These are phyloP conservation scores for Dromas ardeola DNA, from an alignment of 2,113 vertebrate species.

Conservation along the genomic window DNA sequence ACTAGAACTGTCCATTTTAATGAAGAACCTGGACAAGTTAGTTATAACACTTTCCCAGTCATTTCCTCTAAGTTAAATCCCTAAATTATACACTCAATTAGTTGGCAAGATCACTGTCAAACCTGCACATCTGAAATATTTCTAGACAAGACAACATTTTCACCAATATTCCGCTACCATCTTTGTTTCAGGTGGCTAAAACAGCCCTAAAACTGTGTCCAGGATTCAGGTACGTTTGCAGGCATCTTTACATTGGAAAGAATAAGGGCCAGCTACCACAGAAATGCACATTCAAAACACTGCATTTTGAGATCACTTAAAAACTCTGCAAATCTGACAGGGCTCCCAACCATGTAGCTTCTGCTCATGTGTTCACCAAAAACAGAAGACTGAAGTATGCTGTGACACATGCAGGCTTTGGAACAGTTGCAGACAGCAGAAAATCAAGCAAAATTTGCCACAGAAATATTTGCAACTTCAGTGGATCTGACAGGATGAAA, in stretches of 20 bases:
- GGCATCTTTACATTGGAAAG: not conserved
- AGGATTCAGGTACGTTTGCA: not conserved
- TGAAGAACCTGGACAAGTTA: not conserved
- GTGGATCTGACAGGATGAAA: not conserved
- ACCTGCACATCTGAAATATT: not conserved
- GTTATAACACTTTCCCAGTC: not conserved
- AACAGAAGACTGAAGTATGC: not conserved
- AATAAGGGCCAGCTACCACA: not conserved
- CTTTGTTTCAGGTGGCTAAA: not conserved
- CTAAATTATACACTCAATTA: not conserved
- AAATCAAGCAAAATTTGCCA: not conserved
- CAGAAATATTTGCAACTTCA: not conserved
- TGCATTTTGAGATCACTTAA: not conserved
- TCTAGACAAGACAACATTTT: not conserved
- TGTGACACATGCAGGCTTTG: not conserved
- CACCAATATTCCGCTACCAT: not conserved
- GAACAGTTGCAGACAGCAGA: not conserved
- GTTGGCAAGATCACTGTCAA: not conserved
- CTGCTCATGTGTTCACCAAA: not conserved
- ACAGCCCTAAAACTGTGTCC: not conserved
- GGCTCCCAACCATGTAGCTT: not conserved
- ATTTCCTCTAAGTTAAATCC: not conserved
- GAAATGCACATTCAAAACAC: not conserved
- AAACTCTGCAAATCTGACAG: not conserved
- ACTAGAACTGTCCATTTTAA: not conserved